phyloP scores from a whole-genome alignment of 2,113 vertebrate species.

The Rafetus swinhoei region DNA sequence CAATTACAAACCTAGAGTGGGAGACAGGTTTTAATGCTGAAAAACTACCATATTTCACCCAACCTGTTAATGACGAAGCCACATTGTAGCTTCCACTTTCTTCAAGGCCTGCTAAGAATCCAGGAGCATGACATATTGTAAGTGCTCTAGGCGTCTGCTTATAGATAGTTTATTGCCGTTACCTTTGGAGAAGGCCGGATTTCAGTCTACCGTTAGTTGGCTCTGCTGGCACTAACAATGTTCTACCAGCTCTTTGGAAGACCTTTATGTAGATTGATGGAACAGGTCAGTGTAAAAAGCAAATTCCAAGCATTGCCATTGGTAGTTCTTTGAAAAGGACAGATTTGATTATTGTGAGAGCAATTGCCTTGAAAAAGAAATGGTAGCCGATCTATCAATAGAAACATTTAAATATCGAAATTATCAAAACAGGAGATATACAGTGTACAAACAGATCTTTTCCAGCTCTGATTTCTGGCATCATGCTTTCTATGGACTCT shows the following conservation, averaged over 20 bases:
- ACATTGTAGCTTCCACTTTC: constrained; percentile 3
- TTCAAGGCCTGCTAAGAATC: background rate
- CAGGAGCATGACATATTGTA: fast-evolving
- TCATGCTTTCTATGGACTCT: background rate
- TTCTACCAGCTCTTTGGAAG: background rate
- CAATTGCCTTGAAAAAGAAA: constrained; percentile 53
- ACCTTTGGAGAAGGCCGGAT: background rate
- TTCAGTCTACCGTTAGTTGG: background rate
- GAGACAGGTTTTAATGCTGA: constrained; percentile 36
- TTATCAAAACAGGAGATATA: background rate
- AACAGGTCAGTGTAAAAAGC: constrained; percentile 20
- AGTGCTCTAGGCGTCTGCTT: background rate
- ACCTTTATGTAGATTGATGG: constrained; percentile 1
- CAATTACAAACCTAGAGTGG: constrained; percentile 63
- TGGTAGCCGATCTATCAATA: background rate
- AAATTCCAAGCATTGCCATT: background rate
- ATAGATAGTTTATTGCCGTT: background rate
- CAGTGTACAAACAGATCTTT: background rate
- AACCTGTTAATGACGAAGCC: constrained; percentile 24
- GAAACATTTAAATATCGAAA: background rate
- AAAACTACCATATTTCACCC: constrained; percentile 43
- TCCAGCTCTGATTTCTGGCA: constrained; percentile 9
- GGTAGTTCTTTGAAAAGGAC: constrained; percentile 26
- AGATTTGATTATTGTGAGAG: constrained; percentile 52
- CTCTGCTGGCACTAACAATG: background rate